These are phyloP conservation scores for Athene noctua DNA, from an alignment of 2,113 vertebrate genomes.

Conservation along the genomic window DNA sequence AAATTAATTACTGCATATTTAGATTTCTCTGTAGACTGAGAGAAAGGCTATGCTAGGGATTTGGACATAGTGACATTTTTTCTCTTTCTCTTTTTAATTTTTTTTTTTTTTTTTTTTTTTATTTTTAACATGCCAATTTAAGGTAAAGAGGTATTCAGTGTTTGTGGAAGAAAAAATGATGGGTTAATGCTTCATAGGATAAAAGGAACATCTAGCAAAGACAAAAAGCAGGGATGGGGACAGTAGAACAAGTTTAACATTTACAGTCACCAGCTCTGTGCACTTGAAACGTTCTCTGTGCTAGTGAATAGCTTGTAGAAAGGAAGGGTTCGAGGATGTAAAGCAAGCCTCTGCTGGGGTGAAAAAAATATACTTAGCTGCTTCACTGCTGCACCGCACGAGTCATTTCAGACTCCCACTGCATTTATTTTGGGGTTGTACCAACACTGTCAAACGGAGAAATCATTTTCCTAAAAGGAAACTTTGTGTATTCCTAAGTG, in stretches of 20 bases:
- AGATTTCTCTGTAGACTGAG: constrained; percentile 51
- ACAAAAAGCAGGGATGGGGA: neutral
- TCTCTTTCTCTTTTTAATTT: neutral
- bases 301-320: neutral
- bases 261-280: neutral
- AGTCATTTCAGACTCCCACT: constrained; percentile 57
- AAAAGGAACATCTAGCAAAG: neutral
- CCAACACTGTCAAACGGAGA: constrained; percentile 62
- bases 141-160: neutral
- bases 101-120: neutral
- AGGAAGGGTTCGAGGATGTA: neutral
- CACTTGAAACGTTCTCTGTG: neutral
- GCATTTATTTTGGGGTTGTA: constrained; percentile 68
- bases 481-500: constrained; percentile 58
- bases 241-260: neutral
- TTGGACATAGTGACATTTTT: constrained; percentile 18
- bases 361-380: constrained; percentile 52
- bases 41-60: constrained; percentile 14
- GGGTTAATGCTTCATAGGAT: neutral
- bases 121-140: neutral
- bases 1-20: constrained; percentile 56
- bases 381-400: constrained; percentile 39
- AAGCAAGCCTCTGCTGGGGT: constrained; percentile 48
- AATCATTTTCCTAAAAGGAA: constrained; percentile 61
- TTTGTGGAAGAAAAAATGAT: neutral